Evolutionary conservation across 2,113 vertebrate species (phyloP).

Genomic region (Colinus virginianus): DNA sequence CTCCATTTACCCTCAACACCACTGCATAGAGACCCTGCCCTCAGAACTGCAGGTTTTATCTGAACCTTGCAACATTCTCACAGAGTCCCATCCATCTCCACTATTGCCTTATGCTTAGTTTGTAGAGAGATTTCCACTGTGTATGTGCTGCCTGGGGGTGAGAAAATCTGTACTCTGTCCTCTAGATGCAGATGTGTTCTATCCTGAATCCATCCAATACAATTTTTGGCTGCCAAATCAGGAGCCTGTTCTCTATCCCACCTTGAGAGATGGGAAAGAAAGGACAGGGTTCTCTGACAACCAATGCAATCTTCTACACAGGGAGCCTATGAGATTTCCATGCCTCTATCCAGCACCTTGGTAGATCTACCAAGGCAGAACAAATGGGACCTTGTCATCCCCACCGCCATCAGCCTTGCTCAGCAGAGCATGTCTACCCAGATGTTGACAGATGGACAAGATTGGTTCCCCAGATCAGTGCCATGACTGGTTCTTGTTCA

Average conservation of each 20-base stretch:
- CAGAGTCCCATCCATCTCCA: conserved; percentile 50
- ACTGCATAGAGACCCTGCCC: neutral
- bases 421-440: neutral
- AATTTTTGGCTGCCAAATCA: neutral
- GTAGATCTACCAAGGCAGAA: neutral
- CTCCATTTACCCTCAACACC: conserved; percentile 53
- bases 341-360: neutral
- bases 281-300: neutral
- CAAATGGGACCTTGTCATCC: neutral
- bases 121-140: rapidly evolving
- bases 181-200: neutral
- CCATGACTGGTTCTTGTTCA: neutral
- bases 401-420: neutral
- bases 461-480: neutral
- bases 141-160: rapidly evolving
- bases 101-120: rapidly evolving
- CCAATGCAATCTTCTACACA: rapidly evolving
- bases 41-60: conserved; percentile 50
- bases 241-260: no score
- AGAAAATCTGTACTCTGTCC: neutral
- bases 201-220: neutral
- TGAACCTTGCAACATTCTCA: conserved; percentile 41
- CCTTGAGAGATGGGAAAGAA: no score
- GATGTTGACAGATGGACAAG: neutral
- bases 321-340: neutral